Conservation (phyloP, 2,113 vertebrate genomes). For the Carassius carassius region DNA sequence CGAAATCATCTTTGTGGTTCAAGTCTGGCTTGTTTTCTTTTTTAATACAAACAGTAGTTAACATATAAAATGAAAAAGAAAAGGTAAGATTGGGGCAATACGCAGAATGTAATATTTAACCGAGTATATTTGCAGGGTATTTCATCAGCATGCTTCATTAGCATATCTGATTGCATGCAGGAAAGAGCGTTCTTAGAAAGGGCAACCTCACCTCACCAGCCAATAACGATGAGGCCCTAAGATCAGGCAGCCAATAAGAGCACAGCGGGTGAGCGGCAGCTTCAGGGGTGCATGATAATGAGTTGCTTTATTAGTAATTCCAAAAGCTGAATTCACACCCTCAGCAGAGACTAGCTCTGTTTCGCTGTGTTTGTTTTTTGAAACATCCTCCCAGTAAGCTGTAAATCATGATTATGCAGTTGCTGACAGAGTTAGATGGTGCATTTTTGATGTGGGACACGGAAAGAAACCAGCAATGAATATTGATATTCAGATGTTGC, state of each 20-base stretch:
- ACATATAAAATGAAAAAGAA: neutral
- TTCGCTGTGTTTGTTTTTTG: conserved; percentile 17
- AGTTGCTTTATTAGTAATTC: conserved; percentile 55
- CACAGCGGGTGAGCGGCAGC: conserved; percentile 17
- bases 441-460: conserved; percentile 1
- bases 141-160: conserved; percentile 43
- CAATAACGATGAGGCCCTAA: conserved; percentile 71
- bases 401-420: conserved; percentile 33
- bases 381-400: conserved; percentile 11
- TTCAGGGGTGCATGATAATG: conserved; percentile 52
- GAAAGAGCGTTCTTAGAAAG: neutral
- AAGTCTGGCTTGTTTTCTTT: neutral
- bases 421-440: conserved; percentile 14
- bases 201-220: conserved; percentile 58
- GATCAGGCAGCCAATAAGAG: conserved; percentile 70
- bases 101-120: neutral
- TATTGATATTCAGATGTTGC: conserved; percentile 27
- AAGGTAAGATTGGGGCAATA: neutral
- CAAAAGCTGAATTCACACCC: conserved; percentile 34
- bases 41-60: neutral
- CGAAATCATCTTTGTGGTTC: neutral
- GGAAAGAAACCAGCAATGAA: neutral
- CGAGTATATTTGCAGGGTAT: neutral
- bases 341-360: neutral
- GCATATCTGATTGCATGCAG: conserved; percentile 41